phyloP scores from a whole-genome alignment of 2,113 vertebrate genomes.

The Tenrec ecaudatus region DNA sequence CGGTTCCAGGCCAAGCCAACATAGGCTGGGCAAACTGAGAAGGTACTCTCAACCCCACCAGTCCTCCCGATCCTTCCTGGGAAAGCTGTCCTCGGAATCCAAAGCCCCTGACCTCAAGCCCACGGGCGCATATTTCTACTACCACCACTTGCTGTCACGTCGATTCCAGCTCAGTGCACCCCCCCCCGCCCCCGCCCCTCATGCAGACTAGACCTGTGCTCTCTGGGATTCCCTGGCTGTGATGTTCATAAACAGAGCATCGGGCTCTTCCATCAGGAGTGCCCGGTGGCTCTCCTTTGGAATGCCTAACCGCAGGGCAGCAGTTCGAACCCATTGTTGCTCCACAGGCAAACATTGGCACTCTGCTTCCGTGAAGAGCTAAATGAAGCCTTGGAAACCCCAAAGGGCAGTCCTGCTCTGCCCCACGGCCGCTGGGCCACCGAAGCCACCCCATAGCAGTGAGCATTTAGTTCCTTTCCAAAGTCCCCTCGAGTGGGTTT shows the following conservation, averaged over 20 bases:
- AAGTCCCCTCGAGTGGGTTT: not conserved
- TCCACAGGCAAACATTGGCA: too few species aligned
- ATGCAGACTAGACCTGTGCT: not conserved
- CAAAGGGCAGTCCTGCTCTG: too few species aligned
- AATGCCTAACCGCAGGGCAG: too few species aligned
- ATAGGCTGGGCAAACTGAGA: not conserved
- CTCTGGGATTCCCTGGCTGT: not conserved
- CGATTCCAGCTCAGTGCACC: not conserved
- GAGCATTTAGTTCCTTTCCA: not conserved
- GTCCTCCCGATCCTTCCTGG: not conserved
- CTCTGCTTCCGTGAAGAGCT: too few species aligned
- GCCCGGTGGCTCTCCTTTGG: too few species aligned
- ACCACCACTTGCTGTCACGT: not conserved
- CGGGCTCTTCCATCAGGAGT: not conserved
- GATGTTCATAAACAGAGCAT: not conserved
- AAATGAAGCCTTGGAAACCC: too few species aligned
- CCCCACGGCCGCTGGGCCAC: too few species aligned
- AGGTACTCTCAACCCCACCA: rapidly evolving
- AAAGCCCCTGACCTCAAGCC: not conserved
- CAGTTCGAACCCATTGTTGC: too few species aligned
- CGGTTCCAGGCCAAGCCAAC: not conserved
- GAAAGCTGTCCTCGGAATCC: not conserved
- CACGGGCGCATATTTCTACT: constrained; percentile 53
- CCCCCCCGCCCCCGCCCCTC: not conserved
- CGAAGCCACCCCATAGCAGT: too few species aligned